Evolutionary conservation across 92 coral and sea anemone species (phyloP).

Genomic region (Anthopleura xanthogrammica): DNA sequence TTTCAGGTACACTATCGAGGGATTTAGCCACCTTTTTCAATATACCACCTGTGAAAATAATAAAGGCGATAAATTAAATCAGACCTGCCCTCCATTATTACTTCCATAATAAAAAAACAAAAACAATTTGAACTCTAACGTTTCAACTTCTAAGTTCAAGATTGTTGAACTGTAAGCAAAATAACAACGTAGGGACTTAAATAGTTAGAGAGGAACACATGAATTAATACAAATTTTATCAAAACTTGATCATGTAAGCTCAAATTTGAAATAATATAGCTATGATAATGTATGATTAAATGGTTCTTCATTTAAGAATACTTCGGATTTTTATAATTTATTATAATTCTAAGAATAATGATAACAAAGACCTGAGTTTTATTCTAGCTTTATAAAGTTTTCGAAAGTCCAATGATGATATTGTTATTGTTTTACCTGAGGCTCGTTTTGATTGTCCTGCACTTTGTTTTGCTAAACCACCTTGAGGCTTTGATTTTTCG

Average conservation of each 20-base stretch:
- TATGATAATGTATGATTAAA: too few relatives aligned
- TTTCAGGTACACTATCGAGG: slow-evolving; percentile 69
- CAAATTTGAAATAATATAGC: too few relatives aligned
- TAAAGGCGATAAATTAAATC: neutral
- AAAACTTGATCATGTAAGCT: too few relatives aligned
- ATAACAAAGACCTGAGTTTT: neutral
- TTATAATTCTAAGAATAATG: neutral
- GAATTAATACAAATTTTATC: too few relatives aligned
- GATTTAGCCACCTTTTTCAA: slow-evolving; percentile 54
- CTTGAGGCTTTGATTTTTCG: slow-evolving; percentile 45
- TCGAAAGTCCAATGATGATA: neutral
- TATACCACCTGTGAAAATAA: slow-evolving; percentile 43
- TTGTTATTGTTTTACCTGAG: slow-evolving; percentile 1
- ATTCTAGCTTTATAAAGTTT: neutral
- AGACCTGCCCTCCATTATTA: neutral
- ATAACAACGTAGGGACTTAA: too few relatives aligned
- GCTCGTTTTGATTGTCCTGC: slow-evolving; percentile 32
- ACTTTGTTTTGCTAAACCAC: slow-evolving; percentile 26
- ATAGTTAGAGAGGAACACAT: too few relatives aligned
- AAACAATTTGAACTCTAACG: too few relatives aligned
- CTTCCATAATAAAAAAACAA: neutral
- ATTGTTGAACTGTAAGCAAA: too few relatives aligned
- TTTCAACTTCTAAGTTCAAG: too few relatives aligned
- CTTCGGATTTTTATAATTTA: neutral
- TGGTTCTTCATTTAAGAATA: too few relatives aligned